These are phyloP conservation scores for Aplochiton taeniatus DNA, from an alignment of 2,797 vertebrate genomes.

Conservation along the genomic window DNA sequence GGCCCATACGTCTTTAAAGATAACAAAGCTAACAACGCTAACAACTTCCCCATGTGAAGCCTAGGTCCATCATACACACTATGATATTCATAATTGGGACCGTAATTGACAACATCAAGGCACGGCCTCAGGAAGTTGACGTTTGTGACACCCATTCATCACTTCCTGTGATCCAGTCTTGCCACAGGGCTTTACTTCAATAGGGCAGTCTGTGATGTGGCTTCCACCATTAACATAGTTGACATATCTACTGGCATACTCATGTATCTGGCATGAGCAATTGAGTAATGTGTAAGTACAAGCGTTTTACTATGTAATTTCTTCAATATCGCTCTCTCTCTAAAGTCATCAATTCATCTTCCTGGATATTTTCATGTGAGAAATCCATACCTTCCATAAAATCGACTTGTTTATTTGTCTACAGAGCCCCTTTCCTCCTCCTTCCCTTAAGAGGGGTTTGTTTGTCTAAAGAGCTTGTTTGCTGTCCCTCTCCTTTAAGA, in stretches of 20 bases:
- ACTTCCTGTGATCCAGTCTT: neutral
- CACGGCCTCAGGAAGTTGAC: too few species aligned
- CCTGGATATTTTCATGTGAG: too few species aligned
- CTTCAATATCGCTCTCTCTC: neutral
- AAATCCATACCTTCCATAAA: too few species aligned
- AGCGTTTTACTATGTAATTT: too few species aligned
- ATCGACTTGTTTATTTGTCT: neutral
- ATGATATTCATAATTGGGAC: too few species aligned
- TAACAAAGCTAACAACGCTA: too few species aligned
- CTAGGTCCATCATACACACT: too few species aligned
- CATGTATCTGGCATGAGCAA: constrained; percentile 23
- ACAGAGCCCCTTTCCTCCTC: neutral
- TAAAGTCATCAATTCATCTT: too few species aligned
- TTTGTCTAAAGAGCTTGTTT: neutral
- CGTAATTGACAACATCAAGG: too few species aligned
- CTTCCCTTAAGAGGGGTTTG: neutral
- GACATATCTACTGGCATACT: constrained; percentile 20
- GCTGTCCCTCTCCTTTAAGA: constrained; percentile 2
- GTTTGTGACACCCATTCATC: neutral
- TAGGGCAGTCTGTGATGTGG: neutral
- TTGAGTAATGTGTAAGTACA: constrained; percentile 17
- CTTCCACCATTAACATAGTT: neutral
- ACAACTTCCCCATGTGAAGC: too few species aligned
- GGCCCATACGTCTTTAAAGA: too few species aligned
- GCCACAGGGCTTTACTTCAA: constrained; percentile 9